Base-by-base conservation (phyloP, 2,888 invertebrate species). In the Acanthococcus lagerstroemiae region DNA sequence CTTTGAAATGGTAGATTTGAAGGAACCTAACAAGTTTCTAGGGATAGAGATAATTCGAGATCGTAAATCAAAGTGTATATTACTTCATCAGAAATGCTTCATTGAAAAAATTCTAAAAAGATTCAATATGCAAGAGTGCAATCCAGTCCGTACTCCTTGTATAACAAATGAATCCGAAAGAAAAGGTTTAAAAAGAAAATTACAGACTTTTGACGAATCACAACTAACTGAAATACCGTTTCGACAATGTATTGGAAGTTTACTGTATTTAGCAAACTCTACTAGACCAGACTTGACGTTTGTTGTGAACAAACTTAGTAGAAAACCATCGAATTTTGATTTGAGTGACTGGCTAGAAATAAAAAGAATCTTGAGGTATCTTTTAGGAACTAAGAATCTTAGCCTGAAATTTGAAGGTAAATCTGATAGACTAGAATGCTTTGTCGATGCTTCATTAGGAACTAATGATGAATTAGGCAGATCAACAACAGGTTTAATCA, bases 391-490 rank as follows among this genome's bases (percentile, higher is more conserved):
- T n/a, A n/a, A n/a, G n/a, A n/a, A n/a, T n/a, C n/a, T n/a, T n/a
- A n/a, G n/a, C n/a, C n/a, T n/a, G n/a, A n/a, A n/a, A n/a, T n/a
- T n/a, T n/a, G 19, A 7, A 27, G 22, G 21, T 25, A 12, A 15
- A 15, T 25, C 9, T 19, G 54, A 65, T 15, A 55, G 54, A 24
- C 24, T 69, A 7, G 55, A 61, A 5, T 61, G 68, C 6, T 72
- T 63, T 45, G 67, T 65, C 24, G 71, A 72, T 55, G 58, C 71
- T 5, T 71, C 72, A 46, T 72, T 66, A 21, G 71, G 71, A 5
- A 68, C 67, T 6, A 70, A 71, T 54, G 7, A 44, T 1, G 55
- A 65, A 17, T 70, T 9, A 30, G 37, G 37, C 6, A 30, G 12
- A 12, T 30, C 37, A 30, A 30, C 37, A 9, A 30, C 7, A 9